Evolutionary conservation across 2,797 vertebrate species (phyloP).

Genomic region (Scomberomorus guttatus): DNA sequence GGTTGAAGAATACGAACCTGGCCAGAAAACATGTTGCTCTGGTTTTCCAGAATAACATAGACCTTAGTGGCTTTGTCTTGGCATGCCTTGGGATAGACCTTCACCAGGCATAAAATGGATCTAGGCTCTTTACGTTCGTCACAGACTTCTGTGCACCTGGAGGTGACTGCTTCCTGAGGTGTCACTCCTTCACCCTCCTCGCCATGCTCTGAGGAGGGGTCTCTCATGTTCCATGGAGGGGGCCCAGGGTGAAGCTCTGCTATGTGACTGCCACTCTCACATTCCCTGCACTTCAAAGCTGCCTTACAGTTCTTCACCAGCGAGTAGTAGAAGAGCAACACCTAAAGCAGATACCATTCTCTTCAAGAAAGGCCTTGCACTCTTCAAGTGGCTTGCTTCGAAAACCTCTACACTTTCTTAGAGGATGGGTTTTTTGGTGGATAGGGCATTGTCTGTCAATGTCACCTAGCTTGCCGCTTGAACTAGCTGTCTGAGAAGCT

Average conservation of each 20-base stretch:
- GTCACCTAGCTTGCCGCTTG: background rate
- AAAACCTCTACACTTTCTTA: background rate
- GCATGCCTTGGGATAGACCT: background rate
- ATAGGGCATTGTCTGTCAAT: background rate
- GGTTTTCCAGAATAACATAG: background rate
- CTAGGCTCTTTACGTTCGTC: no score
- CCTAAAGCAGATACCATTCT: background rate
- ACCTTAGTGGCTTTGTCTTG: background rate
- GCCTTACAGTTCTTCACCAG: background rate
- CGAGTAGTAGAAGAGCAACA: background rate
- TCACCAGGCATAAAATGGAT: background rate
- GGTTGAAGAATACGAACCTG: background rate
- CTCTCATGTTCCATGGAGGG: background rate
- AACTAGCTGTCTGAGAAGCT: background rate
- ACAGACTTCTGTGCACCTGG: slow-evolving; percentile 1
- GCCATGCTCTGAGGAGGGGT: background rate
- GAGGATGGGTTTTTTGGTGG: background rate
- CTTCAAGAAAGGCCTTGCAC: background rate
- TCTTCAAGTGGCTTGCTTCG: background rate
- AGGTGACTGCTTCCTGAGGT: background rate
- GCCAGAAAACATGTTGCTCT: background rate
- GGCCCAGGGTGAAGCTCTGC: background rate
- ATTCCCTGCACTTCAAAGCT: background rate
- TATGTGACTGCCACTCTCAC: background rate
- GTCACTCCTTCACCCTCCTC: background rate